phyloP scores from a whole-genome alignment of 2,888 invertebrate species.

The Lithophane leautieri region DNA sequence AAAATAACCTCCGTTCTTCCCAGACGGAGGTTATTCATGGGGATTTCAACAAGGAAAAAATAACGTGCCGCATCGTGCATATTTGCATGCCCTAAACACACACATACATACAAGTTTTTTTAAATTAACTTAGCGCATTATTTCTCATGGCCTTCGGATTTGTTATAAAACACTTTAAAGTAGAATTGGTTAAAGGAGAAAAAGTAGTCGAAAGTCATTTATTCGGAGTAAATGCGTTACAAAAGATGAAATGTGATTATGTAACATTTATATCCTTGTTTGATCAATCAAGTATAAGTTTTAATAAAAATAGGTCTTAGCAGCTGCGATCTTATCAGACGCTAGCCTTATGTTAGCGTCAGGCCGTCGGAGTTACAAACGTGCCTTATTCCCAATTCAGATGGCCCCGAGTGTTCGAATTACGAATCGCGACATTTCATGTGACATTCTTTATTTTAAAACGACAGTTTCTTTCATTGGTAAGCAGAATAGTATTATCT shows the following conservation, averaged over 20 bases:
- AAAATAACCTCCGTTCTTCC: not conserved
- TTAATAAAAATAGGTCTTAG: conserved; percentile 27
- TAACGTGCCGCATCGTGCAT: not conserved
- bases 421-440: conserved; percentile 3
- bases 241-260: not conserved
- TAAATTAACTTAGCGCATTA: no score
- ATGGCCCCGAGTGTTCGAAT: conserved; percentile 18
- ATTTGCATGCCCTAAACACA: not conserved
- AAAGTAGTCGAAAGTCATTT: not conserved
- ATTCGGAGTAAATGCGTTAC: not conserved
- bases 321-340: conserved; percentile 30
- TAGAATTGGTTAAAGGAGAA: not conserved
- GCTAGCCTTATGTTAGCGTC: conserved; percentile 15
- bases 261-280: conserved; percentile 4
- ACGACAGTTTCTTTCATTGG: not conserved
- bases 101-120: not conserved
- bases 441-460: not conserved
- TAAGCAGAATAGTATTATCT: not conserved
- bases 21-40: no score
- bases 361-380: conserved; percentile 16
- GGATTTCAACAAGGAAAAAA: not conserved
- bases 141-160: not conserved
- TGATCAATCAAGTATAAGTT: conserved; percentile 8
- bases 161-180: not conserved
- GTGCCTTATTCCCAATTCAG: conserved; percentile 38